A percentile compares a stretch with the other conserved stretches of the same genome.
Evolutionary conservation across 2,113 vertebrate genomes (phyloP).

Genomic region (Pluvianellus socialis): DNA sequence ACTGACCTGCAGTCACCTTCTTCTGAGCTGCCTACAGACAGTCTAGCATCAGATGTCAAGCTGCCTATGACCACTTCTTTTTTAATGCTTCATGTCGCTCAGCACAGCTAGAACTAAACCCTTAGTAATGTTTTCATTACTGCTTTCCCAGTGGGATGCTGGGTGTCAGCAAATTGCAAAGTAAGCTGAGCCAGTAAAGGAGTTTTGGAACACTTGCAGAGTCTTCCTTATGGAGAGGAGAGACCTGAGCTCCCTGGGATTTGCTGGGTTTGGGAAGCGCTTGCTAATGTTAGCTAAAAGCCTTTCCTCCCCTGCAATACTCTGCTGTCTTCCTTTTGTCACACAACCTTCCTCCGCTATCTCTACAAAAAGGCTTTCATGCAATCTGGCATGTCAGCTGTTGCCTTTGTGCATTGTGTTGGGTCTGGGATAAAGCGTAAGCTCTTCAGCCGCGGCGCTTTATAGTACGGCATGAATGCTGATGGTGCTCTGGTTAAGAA

Average conservation of each 20-base stretch:
- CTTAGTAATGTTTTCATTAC: not conserved
- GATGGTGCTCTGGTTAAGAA: not conserved
- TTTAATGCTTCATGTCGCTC: not conserved
- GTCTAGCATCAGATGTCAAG: not conserved
- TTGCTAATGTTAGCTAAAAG: not conserved
- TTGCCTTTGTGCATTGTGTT: constrained; percentile 54
- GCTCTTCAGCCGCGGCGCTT: constrained; percentile 22
- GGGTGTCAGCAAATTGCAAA: not conserved
- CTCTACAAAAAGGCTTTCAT: constrained; percentile 29
- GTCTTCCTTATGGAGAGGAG: not conserved
- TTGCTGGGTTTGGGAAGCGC: not conserved
- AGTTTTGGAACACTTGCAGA: not conserved
- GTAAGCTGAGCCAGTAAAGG: not conserved
- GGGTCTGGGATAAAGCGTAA: not conserved
- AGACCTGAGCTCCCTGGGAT: not conserved
- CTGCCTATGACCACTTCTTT: not conserved
- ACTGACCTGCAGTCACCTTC: not conserved
- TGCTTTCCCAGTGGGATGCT: not conserved
- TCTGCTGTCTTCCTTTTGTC: not conserved
- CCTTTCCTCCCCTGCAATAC: not conserved
- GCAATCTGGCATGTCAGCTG: constrained; percentile 45
- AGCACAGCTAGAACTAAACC: not conserved
- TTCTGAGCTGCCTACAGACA: not conserved
- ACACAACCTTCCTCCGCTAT: not conserved
- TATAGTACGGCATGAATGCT: not conserved